Evolutionary conservation across 2,113 vertebrate species (phyloP).

Genomic region (Atrichornis clamosus): DNA sequence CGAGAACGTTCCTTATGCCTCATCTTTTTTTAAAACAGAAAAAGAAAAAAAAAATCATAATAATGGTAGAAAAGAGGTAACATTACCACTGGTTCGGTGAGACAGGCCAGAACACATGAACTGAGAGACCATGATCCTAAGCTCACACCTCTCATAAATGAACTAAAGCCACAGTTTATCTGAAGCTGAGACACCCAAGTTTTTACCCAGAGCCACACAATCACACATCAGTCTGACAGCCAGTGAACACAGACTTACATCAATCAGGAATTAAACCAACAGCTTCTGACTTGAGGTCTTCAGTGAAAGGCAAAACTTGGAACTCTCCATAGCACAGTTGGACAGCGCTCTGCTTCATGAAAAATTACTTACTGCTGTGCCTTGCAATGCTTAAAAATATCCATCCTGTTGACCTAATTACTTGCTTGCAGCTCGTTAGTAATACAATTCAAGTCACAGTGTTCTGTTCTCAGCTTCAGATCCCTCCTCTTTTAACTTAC

Average conservation of each 20-base stretch:
- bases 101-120: not conserved
- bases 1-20: slow-evolving; percentile 80
- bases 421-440: not conserved
- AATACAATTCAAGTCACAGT: not conserved
- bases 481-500: not conserved
- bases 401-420: not conserved
- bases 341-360: not conserved
- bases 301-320: not conserved
- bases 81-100: not conserved
- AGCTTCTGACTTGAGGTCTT: not conserved
- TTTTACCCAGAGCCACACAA: not conserved
- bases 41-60: slow-evolving; percentile 32
- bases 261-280: not conserved
- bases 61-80: not conserved
- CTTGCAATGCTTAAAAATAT: not conserved
- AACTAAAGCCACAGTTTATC: not conserved
- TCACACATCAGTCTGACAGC: not conserved
- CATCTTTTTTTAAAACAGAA: slow-evolving; percentile 78
- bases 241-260: not conserved
- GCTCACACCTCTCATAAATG: not conserved
- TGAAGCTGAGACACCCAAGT: not conserved
- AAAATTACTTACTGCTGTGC: not conserved
- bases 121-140: not conserved
- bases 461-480: not conserved
- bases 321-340: not conserved